These are phyloP conservation scores for Timema podura DNA, from an alignment of 2,888 invertebrate genomes.

Conservation along the genomic window DNA sequence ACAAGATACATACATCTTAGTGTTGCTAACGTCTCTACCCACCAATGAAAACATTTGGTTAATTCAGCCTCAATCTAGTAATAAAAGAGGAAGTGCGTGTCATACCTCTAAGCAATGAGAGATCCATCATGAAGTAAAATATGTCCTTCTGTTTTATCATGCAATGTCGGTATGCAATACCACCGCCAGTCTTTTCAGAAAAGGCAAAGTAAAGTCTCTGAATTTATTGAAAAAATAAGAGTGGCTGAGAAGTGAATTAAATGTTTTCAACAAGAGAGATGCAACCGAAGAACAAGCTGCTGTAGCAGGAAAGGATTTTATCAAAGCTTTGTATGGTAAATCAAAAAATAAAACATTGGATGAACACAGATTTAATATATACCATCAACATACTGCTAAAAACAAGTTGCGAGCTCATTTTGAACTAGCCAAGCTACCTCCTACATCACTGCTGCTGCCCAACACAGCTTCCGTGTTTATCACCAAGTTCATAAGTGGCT, in stretches of 20 bases:
- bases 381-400: no score
- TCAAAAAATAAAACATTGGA: neutral
- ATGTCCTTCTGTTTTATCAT: no score
- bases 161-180: neutral
- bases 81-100: constrained; percentile 1
- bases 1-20: no score
- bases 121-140: constrained; percentile 4
- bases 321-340: constrained; percentile 7
- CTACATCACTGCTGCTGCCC: no score
- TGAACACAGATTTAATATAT: no score
- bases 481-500: no score
- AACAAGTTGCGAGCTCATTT: no score
- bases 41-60: no score
- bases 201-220: constrained; percentile 1
- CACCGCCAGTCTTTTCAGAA: neutral
- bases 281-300: neutral
- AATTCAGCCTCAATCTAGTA: neutral
- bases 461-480: no score
- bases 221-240: constrained; percentile 1
- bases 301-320: constrained; percentile 12
- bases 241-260: neutral
- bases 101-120: neutral
- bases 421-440: no score
- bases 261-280: constrained; percentile 2
- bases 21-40: no score